Base-by-base conservation (phyloP, 37 sponge, comb jelly and placozoan genomes). In the Agelas oroides region DNA sequence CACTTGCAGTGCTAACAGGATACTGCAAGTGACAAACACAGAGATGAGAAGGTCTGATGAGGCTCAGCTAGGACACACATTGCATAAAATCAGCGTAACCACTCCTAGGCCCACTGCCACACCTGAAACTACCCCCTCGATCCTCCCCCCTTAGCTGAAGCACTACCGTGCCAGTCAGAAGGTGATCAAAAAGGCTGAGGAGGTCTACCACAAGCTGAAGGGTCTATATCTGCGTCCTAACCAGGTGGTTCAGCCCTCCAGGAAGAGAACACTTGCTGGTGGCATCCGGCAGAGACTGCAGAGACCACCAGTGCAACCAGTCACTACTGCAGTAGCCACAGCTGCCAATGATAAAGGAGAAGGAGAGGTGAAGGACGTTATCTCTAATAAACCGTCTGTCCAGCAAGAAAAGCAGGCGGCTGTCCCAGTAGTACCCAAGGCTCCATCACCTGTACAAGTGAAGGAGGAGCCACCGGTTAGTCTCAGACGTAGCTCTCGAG, bases 141-240 rank as follows among this genome's bases (percentile, higher is more conserved):
- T 5, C 25, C 6, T 59, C 36, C 0, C 2, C 38, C 2, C 38
- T 0, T 36, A 88, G 88, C 39, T 88, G 39, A 59, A 54, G 30
- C 65, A 53, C 1, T 88, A 81, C 65, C 56, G 46, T 19, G 33
- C 61, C 40, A 82, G 67, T 46, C n/a, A 25, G 19, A 54, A 66
- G 5, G 77, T 88, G 31, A 56, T 73, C 53, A 75, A 67, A 1
- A 75, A 56, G 35, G 88, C 82, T 5, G 70, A 82, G 23, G 77
- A 88, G 69, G 60, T 88, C 18, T 76, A 81, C 70, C 25, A 18
- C 15, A 75, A 68, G 32, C 30, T 88, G 39, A 75, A 81, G 77
- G 73, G 41, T 24, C 70, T 86, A 28, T 77, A 70, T 58, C 34
- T 57, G 13, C 34, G 23, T n/a, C 81, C 81, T 0, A 6, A 64